These are phyloP conservation scores for Arge pagana DNA, from an alignment of 2,888 invertebrate species.

Conservation along the genomic window DNA sequence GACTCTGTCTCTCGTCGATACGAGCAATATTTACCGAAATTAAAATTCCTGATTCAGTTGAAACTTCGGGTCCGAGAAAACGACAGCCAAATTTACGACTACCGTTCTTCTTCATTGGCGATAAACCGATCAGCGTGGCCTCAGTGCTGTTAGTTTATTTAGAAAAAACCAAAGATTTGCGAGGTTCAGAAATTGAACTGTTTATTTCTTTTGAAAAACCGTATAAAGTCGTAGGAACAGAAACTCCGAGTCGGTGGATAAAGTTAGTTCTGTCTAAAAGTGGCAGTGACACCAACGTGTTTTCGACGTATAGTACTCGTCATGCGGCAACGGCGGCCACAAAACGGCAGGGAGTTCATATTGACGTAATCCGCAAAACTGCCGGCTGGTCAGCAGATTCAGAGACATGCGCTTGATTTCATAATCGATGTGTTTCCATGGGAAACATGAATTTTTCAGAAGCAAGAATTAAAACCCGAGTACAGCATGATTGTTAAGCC, in stretches of 20 bases:
- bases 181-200: slow-evolving; percentile 8
- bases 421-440: slow-evolving; percentile 6
- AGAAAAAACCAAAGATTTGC: slow-evolving; percentile 16
- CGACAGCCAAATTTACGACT: neutral
- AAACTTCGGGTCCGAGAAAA: neutral
- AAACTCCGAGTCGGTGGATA: slow-evolving; percentile 10
- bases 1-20: neutral
- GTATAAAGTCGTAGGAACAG: neutral
- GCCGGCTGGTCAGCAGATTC: slow-evolving; percentile 14
- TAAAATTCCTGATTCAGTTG: neutral
- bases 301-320: slow-evolving; percentile 9
- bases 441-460: too few species aligned
- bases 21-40: neutral
- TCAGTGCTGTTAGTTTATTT: slow-evolving; percentile 12
- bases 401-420: slow-evolving; percentile 4
- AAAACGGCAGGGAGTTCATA: neutral
- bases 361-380: neutral
- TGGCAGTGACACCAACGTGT: slow-evolving; percentile 11
- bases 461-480: too few species aligned
- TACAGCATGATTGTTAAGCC: too few species aligned
- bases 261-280: slow-evolving; percentile 7
- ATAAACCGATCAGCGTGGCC: neutral
- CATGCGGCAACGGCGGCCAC: slow-evolving; percentile 15
- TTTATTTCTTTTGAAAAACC: slow-evolving; percentile 19
- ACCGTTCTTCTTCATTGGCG: neutral